Conservation (phyloP, 2,888 invertebrate genomes). For the Oxystoma pomonae region DNA sequence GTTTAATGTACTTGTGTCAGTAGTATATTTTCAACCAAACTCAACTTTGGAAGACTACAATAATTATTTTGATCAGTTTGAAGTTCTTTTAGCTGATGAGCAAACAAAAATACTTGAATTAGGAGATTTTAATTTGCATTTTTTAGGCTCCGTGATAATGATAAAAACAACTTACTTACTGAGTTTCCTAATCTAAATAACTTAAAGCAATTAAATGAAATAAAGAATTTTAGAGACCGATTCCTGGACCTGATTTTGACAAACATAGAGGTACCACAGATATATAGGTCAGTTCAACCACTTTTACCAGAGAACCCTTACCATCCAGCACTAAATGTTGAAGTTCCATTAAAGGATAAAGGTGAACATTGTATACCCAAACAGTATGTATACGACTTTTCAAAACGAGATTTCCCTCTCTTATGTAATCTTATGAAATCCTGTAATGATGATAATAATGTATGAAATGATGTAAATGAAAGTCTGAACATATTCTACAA, state of each 20-base stretch:
- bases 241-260: neutral
- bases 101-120: neutral
- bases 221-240: neutral
- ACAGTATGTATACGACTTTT: neutral
- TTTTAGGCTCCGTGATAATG: neutral
- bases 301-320: neutral
- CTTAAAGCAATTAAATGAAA: neutral
- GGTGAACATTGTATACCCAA: neutral
- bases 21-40: neutral
- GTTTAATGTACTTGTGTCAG: neutral
- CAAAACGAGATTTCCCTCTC: neutral
- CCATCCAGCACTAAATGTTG: neutral
- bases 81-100: neutral
- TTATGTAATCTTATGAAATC: neutral
- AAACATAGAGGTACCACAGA: neutral
- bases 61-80: neutral
- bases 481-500: neutral
- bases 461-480: neutral
- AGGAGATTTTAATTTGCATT: neutral
- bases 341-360: neutral
- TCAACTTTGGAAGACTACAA: neutral
- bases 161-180: neutral
- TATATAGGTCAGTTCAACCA: neutral
- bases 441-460: neutral
- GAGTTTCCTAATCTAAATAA: neutral